These are phyloP conservation scores for Machimus rusticus DNA, from an alignment of 2,888 invertebrate species.

Conservation along the genomic window DNA sequence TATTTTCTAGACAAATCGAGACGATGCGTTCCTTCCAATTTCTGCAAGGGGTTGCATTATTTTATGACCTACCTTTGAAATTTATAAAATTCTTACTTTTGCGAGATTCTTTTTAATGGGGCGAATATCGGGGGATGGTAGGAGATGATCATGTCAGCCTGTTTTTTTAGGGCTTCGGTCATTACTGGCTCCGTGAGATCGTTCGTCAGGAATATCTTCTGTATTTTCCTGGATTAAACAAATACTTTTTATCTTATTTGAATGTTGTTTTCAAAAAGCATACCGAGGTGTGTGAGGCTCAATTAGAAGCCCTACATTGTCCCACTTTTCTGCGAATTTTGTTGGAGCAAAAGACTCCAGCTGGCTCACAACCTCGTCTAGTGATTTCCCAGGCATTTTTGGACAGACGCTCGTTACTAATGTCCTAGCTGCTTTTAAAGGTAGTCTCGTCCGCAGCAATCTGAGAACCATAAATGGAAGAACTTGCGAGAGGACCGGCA, in stretches of 20 bases:
- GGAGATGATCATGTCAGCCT: constrained; percentile 82
- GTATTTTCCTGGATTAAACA: constrained; percentile 61
- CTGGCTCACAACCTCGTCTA: constrained; percentile 64
- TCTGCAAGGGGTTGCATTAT: constrained; percentile 57
- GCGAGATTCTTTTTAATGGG: constrained; percentile 79
- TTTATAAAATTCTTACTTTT: constrained; percentile 68
- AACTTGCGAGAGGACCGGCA: neutral
- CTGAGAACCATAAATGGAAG: neutral
- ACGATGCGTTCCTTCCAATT: constrained; percentile 84
- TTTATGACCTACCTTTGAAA: neutral
- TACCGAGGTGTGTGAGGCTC: constrained; percentile 74
- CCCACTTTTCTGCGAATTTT: constrained; percentile 84
- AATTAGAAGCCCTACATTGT: constrained; percentile 91
- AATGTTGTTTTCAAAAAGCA: constrained; percentile 41
- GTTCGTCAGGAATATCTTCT: constrained; percentile 83
- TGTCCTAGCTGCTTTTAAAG: neutral
- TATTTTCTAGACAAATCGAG: constrained; percentile 79
- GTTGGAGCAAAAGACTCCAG: constrained; percentile 76
- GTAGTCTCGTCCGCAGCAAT: neutral
- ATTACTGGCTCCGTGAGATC: constrained; percentile 90
- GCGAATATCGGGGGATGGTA: constrained; percentile 97
- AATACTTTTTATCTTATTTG: neutral
- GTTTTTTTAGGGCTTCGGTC: constrained; percentile 75
- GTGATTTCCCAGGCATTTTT: constrained; percentile 19
- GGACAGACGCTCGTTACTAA: neutral